These are phyloP conservation scores for Spondyliosoma cantharus DNA, from an alignment of 2,797 vertebrate species.

Conservation along the genomic window DNA sequence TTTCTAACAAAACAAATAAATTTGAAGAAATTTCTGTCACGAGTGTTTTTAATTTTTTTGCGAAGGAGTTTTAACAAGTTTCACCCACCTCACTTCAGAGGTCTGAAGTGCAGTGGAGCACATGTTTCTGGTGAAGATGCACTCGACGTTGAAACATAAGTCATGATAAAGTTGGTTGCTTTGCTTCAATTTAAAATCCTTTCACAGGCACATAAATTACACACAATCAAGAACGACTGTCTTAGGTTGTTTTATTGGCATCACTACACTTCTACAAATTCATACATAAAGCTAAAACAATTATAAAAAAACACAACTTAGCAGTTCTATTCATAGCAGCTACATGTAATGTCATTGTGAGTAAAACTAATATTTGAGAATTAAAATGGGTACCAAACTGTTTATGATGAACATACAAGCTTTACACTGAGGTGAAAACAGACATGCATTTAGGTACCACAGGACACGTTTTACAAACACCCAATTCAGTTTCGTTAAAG, in stretches of 20 bases:
- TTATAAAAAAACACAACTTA: not conserved
- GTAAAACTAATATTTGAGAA: not conserved
- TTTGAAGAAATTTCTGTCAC: conserved; percentile 53
- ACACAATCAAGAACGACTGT: not conserved
- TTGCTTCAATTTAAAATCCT: not conserved
- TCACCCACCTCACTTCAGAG: no score
- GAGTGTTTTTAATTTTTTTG: not conserved
- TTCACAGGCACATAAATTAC: not conserved
- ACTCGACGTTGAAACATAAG: no score
- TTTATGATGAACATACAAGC: not conserved
- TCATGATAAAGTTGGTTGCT: no score
- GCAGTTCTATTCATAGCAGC: conserved; percentile 29
- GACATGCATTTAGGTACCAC: not conserved
- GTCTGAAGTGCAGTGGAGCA: no score
- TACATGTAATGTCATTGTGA: conserved; percentile 11
- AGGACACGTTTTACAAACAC: not conserved
- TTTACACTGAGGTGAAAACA: not conserved
- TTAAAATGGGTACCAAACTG: not conserved
- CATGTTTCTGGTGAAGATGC: not conserved
- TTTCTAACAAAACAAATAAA: conserved; percentile 83
- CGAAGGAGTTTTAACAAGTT: no score
- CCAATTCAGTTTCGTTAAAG: not conserved
- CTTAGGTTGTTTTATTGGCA: conserved; percentile 31
- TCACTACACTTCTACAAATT: conserved; percentile 45
- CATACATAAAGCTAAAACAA: conserved; percentile 43